Base-by-base conservation (phyloP, 2,888 invertebrate species). In the Sphaerophoria rueppellii region DNA sequence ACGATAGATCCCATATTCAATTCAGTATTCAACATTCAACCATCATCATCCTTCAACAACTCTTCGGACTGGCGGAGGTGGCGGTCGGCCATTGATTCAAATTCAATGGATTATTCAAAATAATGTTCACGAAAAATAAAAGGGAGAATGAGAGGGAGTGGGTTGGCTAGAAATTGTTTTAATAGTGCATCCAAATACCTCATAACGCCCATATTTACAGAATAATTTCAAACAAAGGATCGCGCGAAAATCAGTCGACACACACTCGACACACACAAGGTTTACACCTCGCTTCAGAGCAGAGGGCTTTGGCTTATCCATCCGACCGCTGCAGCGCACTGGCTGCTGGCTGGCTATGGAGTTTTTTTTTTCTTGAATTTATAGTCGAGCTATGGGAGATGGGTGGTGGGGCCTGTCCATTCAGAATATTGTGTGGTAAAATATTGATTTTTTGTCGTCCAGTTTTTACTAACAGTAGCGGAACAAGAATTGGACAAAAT, bases 41-140 rank as follows among this genome's bases (percentile, higher is more conserved):
- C 11, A 35, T 4, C 24, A 35, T 6, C 63, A 34, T n/a, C 55
- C 11, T n/a, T 32, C 35, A 46, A 4, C 43, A 67, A 32, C 34
- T 6, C 54, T 60, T 24, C 24, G 24, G 24, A 2, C 24, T 24
- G 24, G 24, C 24, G 24, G 24, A 24, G 24, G 24, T 24, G 24
- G 24, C 2, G 24, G 24, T 2, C 24, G 55, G 46, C 60, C 69
- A 69, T 81, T 69, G 54, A 76, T 72, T 76, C 73, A 73, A 73
- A 76, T 72, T 76, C 73, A 73, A 73, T 85, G 85, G 76, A 85
- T 85, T 81, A 81, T 85, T 85, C 73, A 85, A 77, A 85, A 77
- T 81, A 70, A 76, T 73, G 60, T 71, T 55, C 54, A 12, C 75
- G 6, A n/a, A 60, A 75, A 61, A 70, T 70, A 67, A 65, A 67